phyloP scores from a whole-genome alignment of 2,797 vertebrate species.

The Naso thynnoides region DNA sequence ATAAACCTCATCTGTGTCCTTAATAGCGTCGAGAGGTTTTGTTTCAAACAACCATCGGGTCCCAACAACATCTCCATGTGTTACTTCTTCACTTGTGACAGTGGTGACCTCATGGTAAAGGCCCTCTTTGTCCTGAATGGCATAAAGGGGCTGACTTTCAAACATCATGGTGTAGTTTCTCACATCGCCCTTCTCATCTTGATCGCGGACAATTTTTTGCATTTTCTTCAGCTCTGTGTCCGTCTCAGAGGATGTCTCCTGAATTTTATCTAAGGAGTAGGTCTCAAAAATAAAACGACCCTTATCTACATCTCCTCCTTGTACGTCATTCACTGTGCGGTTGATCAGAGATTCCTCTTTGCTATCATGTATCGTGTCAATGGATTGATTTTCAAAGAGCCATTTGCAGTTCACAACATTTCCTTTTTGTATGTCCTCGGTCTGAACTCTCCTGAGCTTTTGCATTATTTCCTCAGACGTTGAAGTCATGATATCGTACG shows the following conservation, averaged over 20 bases:
- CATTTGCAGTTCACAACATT: constrained; percentile 90
- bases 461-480: constrained; percentile 88
- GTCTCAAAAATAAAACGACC: constrained; percentile 94
- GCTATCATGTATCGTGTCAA: constrained; percentile 86
- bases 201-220: constrained; percentile 80
- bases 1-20: constrained; percentile 90
- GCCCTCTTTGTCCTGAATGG: constrained; percentile 93
- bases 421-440: constrained; percentile 91
- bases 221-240: constrained; percentile 71
- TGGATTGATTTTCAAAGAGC: constrained; percentile 93
- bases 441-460: constrained; percentile 87
- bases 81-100: constrained; percentile 93
- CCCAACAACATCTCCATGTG: constrained; percentile 90
- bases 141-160: constrained; percentile 94
- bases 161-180: constrained; percentile 93
- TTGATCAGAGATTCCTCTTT: constrained; percentile 73
- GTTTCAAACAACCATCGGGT: constrained; percentile 97
- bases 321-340: constrained; percentile 88
- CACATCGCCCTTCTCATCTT: constrained; percentile 90
- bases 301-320: constrained; percentile 91
- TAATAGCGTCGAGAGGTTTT: constrained; percentile 93
- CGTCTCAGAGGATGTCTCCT: constrained; percentile 81
- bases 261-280: constrained; percentile 90
- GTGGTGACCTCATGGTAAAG: constrained; percentile 94
- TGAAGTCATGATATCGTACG: constrained; percentile 89